Conservation (phyloP, 30 jellyfish, hydroid and myxozoan genomes). For the Phacellophora camtschatica region DNA sequence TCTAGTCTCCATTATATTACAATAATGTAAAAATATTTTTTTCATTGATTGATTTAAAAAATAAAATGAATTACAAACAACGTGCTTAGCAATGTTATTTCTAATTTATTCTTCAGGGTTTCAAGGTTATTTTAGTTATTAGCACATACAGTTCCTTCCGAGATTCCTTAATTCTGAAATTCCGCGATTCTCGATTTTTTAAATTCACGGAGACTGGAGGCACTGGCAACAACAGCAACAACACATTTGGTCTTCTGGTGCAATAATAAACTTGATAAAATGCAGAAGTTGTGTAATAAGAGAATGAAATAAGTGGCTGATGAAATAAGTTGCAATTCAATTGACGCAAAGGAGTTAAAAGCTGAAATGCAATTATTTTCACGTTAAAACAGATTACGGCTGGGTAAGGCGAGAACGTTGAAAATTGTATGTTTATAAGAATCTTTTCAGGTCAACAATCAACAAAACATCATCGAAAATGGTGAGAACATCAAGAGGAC, state of each 20-base stretch:
- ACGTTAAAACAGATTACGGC: no score
- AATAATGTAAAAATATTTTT: neutral
- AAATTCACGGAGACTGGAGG: no score
- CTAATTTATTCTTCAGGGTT: no score
- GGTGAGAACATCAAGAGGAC: neutral
- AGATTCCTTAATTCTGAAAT: slow-evolving; percentile 37
- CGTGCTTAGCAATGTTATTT: neutral
- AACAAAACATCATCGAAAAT: neutral
- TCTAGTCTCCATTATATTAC: no score
- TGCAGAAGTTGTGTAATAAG: neutral
- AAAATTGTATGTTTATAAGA: no score
- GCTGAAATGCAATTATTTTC: no score
- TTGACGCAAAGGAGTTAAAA: no score
- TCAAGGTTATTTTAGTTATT: slow-evolving; percentile 45
- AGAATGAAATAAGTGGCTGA: no score
- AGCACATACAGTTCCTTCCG: slow-evolving; percentile 33
- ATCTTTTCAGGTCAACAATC: no score
- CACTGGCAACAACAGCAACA: neutral
- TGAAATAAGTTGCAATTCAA: neutral
- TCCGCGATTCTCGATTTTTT: slow-evolving; percentile 17
- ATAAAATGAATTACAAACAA: no score
- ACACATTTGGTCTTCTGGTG: neutral
- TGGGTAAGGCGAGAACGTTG: no score
- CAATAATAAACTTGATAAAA: neutral
- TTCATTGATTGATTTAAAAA: neutral